Conservation (phyloP, 2,888 invertebrate genomes). For the Nymphalis polychloros region DNA sequence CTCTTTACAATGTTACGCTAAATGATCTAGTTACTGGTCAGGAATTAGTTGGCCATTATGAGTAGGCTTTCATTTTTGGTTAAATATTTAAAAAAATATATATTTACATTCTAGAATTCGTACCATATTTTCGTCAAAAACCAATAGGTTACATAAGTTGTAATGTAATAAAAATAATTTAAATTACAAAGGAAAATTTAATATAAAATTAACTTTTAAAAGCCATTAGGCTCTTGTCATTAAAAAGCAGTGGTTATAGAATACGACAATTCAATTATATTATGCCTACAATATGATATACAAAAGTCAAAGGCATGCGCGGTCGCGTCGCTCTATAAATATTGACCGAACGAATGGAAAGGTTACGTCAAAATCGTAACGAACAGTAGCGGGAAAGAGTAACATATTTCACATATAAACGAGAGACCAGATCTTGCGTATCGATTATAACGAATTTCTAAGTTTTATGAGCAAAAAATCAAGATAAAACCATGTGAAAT, state of each 20-base stretch:
- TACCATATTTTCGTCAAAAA: neutral
- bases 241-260: no score
- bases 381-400: constrained; percentile 41
- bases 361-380: constrained; percentile 55
- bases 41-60: constrained; percentile 38
- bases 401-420: constrained; percentile 35
- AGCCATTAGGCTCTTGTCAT: no score
- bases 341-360: constrained; percentile 53
- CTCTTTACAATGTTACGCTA: constrained; percentile 49
- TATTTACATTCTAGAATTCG: no score
- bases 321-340: constrained; percentile 38
- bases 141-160: neutral
- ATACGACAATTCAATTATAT: no score
- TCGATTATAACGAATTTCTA: constrained; percentile 26
- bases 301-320: constrained; percentile 37
- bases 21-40: constrained; percentile 43
- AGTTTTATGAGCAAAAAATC: constrained; percentile 31
- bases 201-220: no score
- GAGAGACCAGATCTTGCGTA: constrained; percentile 29
- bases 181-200: no score
- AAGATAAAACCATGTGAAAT: constrained; percentile 18
- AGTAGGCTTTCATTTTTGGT: constrained; percentile 33
- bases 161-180: neutral
- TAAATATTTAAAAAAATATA: neutral
- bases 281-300: no score